Percentiles rank a stretch among this genome's conserved stretches.
Evolutionary conservation across 2,888 invertebrate genomes (phyloP).

Genomic region (Drosophila rubida): DNA sequence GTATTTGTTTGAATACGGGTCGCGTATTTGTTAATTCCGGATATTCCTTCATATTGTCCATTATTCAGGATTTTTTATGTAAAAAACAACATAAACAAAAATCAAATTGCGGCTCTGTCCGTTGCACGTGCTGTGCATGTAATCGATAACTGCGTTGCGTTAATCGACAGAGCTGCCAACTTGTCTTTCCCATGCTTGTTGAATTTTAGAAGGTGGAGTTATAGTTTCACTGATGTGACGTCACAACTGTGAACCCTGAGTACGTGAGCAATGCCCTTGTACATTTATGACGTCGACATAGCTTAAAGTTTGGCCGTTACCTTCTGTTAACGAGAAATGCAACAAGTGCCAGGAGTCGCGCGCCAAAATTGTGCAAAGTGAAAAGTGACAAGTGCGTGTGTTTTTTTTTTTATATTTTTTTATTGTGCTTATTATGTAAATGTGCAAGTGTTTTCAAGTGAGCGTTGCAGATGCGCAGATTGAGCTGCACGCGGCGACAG

Average conservation of each 20-base stretch:
- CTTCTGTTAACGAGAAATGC: constrained; percentile 2
- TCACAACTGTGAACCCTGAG: constrained; percentile 4
- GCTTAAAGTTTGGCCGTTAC: constrained; percentile 3
- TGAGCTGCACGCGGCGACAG: not conserved
- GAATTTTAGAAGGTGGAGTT: constrained; percentile 2
- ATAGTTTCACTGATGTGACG: constrained; percentile 4
- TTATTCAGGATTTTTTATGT: constrained; percentile 23
- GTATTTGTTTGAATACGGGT: constrained; percentile 78
- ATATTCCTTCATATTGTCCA: constrained; percentile 73
- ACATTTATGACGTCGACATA: not conserved
- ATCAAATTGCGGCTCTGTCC: not conserved
- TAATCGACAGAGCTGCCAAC: constrained; percentile 52
- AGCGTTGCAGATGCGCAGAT: not conserved
- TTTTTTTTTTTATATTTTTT: constrained; percentile 2
- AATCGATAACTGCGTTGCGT: constrained; percentile 32
- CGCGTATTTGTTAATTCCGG: constrained; percentile 83
- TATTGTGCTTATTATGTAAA: constrained; percentile 31
- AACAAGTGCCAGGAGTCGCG: constrained; percentile 16
- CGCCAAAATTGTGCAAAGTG: constrained; percentile 19
- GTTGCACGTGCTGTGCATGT: constrained; percentile 59
- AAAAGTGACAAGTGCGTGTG: not conserved
- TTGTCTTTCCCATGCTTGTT: not conserved
- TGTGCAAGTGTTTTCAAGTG: constrained; percentile 16
- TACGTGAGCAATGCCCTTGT: not conserved
- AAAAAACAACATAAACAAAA: constrained; percentile 41